These are phyloP conservation scores for Hydropotes inermis DNA, from an alignment of 2,113 vertebrate genomes.

Conservation along the genomic window DNA sequence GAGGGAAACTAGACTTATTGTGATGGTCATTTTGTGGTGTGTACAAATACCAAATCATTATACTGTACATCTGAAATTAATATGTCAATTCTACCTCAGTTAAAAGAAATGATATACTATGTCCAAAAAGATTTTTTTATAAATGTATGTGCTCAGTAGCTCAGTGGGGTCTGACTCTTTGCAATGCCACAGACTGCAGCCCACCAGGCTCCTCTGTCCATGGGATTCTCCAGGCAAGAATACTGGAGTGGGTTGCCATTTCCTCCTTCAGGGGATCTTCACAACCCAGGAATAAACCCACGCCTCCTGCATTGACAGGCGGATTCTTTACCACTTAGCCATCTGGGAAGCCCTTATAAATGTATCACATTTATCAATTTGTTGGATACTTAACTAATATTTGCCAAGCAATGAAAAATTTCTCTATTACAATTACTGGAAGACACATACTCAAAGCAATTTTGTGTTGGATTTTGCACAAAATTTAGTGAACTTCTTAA, in stretches of 20 bases:
- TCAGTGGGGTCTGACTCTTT: not conserved
- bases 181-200: rapidly evolving
- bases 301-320: not conserved
- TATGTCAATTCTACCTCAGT: not conserved
- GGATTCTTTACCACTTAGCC: not conserved
- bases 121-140: not conserved
- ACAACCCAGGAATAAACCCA: not conserved
- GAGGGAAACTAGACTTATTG: not conserved
- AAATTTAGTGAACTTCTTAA: not conserved
- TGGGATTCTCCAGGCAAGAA: not conserved
- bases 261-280: not conserved
- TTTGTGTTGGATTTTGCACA: not conserved
- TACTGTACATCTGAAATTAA: not conserved
- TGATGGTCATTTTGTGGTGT: not conserved
- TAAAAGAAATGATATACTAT: not conserved
- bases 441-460: not conserved
- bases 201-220: not conserved
- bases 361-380: not conserved
- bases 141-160: not conserved
- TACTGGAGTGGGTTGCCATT: not conserved
- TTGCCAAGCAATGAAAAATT: not conserved
- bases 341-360: not conserved
- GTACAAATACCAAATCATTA: not conserved
- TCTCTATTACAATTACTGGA: not conserved
- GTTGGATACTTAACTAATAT: not conserved